A percentile compares a stretch with the other conserved stretches of the same genome.
Conservation (phyloP, 2,888 invertebrate species). For the Sinopyrophorus schimmeli region DNA sequence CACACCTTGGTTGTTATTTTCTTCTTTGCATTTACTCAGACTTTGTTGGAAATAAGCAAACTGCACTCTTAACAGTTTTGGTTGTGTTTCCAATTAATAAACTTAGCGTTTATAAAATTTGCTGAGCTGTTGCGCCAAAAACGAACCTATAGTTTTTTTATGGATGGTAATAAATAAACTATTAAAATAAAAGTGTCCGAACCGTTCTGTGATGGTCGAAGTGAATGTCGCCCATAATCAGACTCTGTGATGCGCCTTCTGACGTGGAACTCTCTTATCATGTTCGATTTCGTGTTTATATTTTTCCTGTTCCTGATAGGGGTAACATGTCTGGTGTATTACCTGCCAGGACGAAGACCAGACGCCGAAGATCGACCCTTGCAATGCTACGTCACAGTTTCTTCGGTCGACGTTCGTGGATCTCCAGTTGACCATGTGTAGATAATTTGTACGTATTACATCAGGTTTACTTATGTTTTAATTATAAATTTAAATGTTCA, state of each 20-base stretch:
- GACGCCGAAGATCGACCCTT: slow-evolving; percentile 57
- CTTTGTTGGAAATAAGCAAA: too few species aligned
- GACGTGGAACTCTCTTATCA: slow-evolving; percentile 84
- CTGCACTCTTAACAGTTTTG: too few species aligned
- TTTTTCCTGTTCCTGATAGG: slow-evolving; percentile 84
- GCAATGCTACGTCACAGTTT: slow-evolving; percentile 52
- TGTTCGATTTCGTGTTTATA: slow-evolving; percentile 87
- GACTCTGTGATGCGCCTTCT: slow-evolving; percentile 75
- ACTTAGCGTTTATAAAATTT: too few species aligned
- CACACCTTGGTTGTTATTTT: slow-evolving; percentile 15
- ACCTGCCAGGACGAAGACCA: slow-evolving; percentile 66
- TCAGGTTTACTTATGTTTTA: neutral
- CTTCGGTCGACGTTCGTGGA: slow-evolving; percentile 44
- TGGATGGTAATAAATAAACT: slow-evolving; percentile 4
- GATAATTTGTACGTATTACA: slow-evolving; percentile 20
- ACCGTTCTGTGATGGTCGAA: slow-evolving; percentile 35
- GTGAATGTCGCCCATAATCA: slow-evolving; percentile 37
- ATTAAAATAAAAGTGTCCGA: slow-evolving; percentile 17
- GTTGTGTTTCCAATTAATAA: too few species aligned
- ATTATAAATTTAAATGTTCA: too few species aligned
- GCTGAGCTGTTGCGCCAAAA: too few species aligned
- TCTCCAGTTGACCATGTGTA: slow-evolving; percentile 54
- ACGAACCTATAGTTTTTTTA: too few species aligned
- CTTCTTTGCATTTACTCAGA: slow-evolving; percentile 11
- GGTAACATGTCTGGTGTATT: slow-evolving; percentile 81